Evolutionary conservation across 2,113 vertebrate species (phyloP), one percentile per base, ranked within the genome.

Genomic region (Chinchilla lanigera): DNA sequence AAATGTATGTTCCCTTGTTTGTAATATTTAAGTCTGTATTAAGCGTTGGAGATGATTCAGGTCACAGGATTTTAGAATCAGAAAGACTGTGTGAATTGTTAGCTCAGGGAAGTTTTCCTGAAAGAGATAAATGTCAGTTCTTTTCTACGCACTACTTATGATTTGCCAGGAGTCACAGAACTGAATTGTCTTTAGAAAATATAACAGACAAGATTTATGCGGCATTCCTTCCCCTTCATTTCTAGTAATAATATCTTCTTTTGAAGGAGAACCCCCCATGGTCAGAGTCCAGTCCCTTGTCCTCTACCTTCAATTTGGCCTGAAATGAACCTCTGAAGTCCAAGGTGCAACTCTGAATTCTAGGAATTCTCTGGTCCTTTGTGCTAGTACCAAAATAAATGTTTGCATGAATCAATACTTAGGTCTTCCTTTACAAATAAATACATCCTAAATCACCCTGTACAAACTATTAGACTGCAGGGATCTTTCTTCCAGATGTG

Each of bases 311-410:
- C 9, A 22, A 6, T 80, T 61, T 30, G 73, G 54, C 84, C 80
- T 91, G 50, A 35, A 38, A 38, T 67, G 58, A 52, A 50, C 69
- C 63, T 85, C 63, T 28, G 12, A 17, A 69, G 84, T 90, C 56
- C 94, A 92, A 84, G 54, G 63, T 77, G 8, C 38, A 67, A 4
- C 41, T 81, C 81, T n/a, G 69, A 93, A 65, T 95, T 87, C 89
- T 92, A 56, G 78, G 88, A 94, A 61, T 0, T 4, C 30, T 60
- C 75, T 11, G 84, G 1, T n/a, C 92, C 52, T 33, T 77, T 24
- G 54, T 65, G 83, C 56, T 71, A 73, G 33, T 24, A 89, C 90
- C 50, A 44, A 58, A 61, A 54, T 44, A 73, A 86, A 61, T 19
- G n/a, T 30, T 77, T 12, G 4, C 54, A 54, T 10, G 3, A 30